Conservation (phyloP, 1,140 invertebrate genomes). For the Leptonema lineaticorne region DNA sequence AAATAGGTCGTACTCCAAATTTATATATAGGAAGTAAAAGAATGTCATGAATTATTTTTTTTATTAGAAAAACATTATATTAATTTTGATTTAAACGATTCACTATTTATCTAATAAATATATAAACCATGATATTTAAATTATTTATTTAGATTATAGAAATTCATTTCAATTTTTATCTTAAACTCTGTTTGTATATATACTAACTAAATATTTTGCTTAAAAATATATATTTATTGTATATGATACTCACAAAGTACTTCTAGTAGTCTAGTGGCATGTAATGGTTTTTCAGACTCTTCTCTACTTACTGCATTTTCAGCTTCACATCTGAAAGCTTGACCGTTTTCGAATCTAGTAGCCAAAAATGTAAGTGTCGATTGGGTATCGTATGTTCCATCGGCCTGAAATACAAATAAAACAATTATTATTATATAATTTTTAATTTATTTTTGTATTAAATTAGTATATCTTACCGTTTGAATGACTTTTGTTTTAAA, state of each 20-base stretch:
- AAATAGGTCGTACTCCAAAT: too few species aligned
- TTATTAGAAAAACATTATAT: too few species aligned
- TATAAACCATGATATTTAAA: too few species aligned
- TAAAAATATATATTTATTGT: too few species aligned
- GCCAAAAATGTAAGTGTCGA: slow-evolving; percentile 77
- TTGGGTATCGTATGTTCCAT: slow-evolving; percentile 76
- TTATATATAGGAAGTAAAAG: too few species aligned
- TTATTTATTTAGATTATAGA: too few species aligned
- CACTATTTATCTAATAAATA: too few species aligned
- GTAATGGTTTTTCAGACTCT: slow-evolving; percentile 70
- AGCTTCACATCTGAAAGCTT: slow-evolving; percentile 75
- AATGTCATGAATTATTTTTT: too few species aligned
- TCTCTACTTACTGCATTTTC: slow-evolving; percentile 76
- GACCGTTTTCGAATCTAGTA: slow-evolving; percentile 77
- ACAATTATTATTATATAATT: background rate
- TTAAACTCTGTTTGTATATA: background rate
- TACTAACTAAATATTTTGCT: too few species aligned
- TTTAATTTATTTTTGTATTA: background rate
- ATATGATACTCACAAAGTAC: slow-evolving; percentile 84
- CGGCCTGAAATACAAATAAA: slow-evolving; percentile 48
- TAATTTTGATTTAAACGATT: too few species aligned
- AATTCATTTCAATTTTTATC: background rate
- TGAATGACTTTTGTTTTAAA: slow-evolving; percentile 44
- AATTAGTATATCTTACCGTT: slow-evolving; percentile 40
- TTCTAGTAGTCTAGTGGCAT: slow-evolving; percentile 67